Percentiles rank a stretch among this genome's conserved stretches.
Evolutionary conservation across 2,888 invertebrate species (phyloP).

Genomic region (Leptinotarsa rubiginosa): DNA sequence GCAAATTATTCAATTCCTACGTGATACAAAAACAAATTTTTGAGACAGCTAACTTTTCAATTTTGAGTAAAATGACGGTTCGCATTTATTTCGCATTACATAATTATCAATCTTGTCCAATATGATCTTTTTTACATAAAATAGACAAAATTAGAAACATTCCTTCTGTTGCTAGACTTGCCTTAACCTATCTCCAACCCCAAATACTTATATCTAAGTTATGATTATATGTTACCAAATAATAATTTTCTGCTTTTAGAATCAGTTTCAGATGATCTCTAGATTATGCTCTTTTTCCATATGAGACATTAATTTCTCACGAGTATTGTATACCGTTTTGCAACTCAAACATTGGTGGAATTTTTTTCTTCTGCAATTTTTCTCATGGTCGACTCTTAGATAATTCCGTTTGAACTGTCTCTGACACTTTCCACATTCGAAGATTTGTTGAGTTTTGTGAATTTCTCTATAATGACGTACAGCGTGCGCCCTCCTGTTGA

Average conservation of each 20-base stretch:
- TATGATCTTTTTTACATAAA: no score
- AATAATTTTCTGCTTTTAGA: not conserved
- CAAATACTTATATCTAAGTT: no score
- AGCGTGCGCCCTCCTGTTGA: slow-evolving; percentile 33
- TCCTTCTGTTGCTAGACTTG: no score
- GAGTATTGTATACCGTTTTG: slow-evolving; percentile 5
- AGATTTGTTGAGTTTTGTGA: not conserved
- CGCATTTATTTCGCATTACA: no score
- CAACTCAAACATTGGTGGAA: slow-evolving; percentile 15
- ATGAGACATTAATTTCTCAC: slow-evolving; percentile 7
- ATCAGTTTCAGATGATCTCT: not conserved
- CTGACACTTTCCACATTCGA: slow-evolving; percentile 1
- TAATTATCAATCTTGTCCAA: no score
- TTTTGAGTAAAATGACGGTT: no score
- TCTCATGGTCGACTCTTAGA: slow-evolving; percentile 1
- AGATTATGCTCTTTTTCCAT: slow-evolving; percentile 3
- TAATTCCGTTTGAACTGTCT: slow-evolving; percentile 16
- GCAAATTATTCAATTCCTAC: no score
- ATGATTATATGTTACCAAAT: not conserved
- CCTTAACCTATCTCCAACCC: no score
- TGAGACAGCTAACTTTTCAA: no score
- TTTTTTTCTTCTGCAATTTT: slow-evolving; percentile 1
- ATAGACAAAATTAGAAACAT: no score
- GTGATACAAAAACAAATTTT: no score
- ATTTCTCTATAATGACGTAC: slow-evolving; percentile 14